Evolutionary conservation across 2,797 vertebrate species (phyloP).

Genomic region (Coracias cyanogaster): DNA sequence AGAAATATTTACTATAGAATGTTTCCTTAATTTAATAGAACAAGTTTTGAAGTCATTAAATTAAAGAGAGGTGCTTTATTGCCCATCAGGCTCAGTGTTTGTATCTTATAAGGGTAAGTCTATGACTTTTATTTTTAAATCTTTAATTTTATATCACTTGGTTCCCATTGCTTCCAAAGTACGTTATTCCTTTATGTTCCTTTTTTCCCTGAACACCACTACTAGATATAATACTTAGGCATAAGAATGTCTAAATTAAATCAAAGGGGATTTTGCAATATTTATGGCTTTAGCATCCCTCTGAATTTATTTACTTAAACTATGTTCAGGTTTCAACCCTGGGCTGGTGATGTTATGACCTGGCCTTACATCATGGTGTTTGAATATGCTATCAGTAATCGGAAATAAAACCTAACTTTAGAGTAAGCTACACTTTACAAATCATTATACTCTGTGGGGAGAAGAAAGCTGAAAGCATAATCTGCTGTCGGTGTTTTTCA

Average conservation of each 20-base stretch:
- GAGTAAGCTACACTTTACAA: neutral
- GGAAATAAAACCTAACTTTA: neutral
- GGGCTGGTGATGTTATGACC: neutral
- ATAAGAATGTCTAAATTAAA: too few species aligned
- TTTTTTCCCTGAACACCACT: neutral
- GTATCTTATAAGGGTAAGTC: neutral
- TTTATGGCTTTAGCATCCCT: too few species aligned
- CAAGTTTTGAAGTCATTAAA: neutral
- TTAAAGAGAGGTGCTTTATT: neutral
- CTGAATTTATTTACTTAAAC: neutral
- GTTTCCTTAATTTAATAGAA: neutral
- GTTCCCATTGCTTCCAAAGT: neutral
- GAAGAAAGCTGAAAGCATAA: neutral
- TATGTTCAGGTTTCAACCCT: neutral
- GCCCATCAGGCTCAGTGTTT: neutral
- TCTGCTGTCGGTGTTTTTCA: neutral
- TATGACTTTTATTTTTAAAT: neutral
- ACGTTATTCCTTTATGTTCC: neutral
- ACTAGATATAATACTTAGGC: too few species aligned
- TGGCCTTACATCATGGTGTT: neutral
- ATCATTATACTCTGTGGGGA: neutral
- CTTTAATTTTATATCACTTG: neutral
- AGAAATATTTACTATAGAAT: neutral
- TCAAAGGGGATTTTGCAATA: too few species aligned
- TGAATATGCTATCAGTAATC: neutral